Base-by-base conservation (phyloP, 2,113 vertebrate species). In the Burhinus oedicnemus region DNA sequence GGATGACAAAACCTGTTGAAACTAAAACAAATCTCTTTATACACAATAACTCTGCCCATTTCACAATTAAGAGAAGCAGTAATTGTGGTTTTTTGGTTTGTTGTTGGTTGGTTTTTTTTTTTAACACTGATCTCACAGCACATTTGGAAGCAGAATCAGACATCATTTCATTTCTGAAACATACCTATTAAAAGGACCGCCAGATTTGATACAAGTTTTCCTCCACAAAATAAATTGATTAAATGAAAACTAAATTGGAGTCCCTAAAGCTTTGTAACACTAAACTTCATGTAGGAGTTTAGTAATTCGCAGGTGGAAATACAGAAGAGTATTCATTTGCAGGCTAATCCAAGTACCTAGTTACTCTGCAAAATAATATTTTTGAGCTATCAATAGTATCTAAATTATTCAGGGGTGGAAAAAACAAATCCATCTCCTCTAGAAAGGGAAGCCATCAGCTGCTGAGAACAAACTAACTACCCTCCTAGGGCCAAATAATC, bases 331-430 rank as follows among this genome's bases (percentile, higher is more conserved):
- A n/a, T 81, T 97, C 69, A 82, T 51, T 74, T 64, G 42, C 52
- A 84, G 77, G 20, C 69, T 68, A 68, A 62, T 1, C 5, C n/a
- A 47, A 87, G 84, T 15, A 84, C 74, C 38, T 52, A 40, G 65
- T 84, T 82, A 62, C 69, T 71, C 81, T 49, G 57, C 72, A 94
- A 95, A 94, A 66, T 32, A 42, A 29, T 71, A 71, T 91, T 95
- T 93, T 66, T 22, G 74, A 92, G 49, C 83, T 89, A 71, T 87
- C 74, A 82, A 64, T 38, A 82, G 87, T 29, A 64, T 13, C 83
- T 91, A 82, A 96, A 95, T 95, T 87, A 95, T 91, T 90, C 87
- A 95, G 54, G 65, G 77, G 9, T 79, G 68, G 69, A 84, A 94
- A 96, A 93, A 89, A 36, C 76, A 92, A 89, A 95, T 75, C 61